Conservation (phyloP, 1,140 invertebrate genomes). For the Hycleus phaleratus region DNA sequence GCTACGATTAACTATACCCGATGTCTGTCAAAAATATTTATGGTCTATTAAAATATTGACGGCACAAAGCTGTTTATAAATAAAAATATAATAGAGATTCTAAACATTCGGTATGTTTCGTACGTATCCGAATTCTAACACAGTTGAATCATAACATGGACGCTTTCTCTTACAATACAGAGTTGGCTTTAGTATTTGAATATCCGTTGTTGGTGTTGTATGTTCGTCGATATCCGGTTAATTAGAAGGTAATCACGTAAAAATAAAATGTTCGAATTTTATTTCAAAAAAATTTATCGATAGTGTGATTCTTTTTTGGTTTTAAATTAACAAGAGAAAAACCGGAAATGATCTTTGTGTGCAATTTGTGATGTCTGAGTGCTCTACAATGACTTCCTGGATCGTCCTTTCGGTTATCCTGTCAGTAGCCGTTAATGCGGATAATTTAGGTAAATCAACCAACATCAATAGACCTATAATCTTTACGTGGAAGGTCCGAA, state of each 20-base stretch:
- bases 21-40: constrained; percentile 11
- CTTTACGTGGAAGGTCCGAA: constrained; percentile 10
- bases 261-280: no score
- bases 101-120: constrained; percentile 2
- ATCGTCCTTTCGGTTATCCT: constrained; percentile 18
- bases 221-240: no score
- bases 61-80: constrained; percentile 7
- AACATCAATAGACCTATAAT: constrained; percentile 9
- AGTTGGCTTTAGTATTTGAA: no score
- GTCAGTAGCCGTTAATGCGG: constrained; percentile 11
- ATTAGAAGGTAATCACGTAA: no score
- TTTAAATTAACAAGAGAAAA: no score
- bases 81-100: constrained; percentile 5
- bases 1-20: background rate
- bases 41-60: constrained; percentile 8
- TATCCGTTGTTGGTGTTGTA: no score
- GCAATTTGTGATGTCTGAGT: constrained; percentile 19
- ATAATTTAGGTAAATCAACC: constrained; percentile 21
- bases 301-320: no score
- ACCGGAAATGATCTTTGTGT: background rate
- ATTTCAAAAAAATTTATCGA: no score
- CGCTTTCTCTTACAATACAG: background rate
- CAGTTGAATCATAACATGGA: constrained; percentile 8
- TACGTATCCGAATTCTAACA: background rate
- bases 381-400: constrained; percentile 20